These are phyloP conservation scores for Pica pica DNA, from an alignment of 2,113 vertebrate genomes.

Conservation along the genomic window DNA sequence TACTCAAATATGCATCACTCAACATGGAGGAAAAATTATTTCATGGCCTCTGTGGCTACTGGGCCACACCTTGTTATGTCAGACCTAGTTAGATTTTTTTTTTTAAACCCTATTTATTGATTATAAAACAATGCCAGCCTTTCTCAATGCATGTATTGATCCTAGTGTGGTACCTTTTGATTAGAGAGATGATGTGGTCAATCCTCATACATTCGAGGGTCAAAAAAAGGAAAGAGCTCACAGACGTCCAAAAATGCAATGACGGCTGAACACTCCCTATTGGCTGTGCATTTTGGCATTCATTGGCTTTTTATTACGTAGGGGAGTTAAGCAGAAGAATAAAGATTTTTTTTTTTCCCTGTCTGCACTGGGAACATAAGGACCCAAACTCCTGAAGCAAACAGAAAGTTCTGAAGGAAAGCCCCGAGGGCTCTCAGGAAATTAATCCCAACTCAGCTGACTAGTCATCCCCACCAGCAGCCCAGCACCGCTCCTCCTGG, in stretches of 20 bases:
- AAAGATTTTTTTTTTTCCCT: not conserved
- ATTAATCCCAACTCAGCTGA: slow-evolving; percentile 70
- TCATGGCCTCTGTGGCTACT: not conserved
- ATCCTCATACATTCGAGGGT: not conserved
- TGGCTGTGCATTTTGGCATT: not conserved
- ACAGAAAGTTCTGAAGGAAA: not conserved
- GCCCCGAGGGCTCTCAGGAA: slow-evolving; percentile 29
- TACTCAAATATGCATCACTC: not conserved
- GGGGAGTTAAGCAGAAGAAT: not conserved
- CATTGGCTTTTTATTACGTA: not conserved
- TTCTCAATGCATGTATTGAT: not conserved
- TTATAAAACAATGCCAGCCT: not conserved
- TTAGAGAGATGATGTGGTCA: not conserved
- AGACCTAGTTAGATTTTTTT: not conserved
- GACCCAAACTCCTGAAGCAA: not conserved
- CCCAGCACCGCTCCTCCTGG: slow-evolving; percentile 21
- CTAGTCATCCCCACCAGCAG: slow-evolving; percentile 41
- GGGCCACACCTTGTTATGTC: not conserved
- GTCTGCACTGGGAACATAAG: not conserved
- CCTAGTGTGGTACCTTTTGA: not conserved
- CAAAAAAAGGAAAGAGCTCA: not conserved
- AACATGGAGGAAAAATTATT: not conserved
- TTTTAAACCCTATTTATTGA: not conserved
- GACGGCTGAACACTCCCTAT: not conserved
- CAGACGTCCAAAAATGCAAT: not conserved